These are phyloP conservation scores for Climacteris rufus DNA, from an alignment of 2,113 vertebrate genomes.

Conservation along the genomic window DNA sequence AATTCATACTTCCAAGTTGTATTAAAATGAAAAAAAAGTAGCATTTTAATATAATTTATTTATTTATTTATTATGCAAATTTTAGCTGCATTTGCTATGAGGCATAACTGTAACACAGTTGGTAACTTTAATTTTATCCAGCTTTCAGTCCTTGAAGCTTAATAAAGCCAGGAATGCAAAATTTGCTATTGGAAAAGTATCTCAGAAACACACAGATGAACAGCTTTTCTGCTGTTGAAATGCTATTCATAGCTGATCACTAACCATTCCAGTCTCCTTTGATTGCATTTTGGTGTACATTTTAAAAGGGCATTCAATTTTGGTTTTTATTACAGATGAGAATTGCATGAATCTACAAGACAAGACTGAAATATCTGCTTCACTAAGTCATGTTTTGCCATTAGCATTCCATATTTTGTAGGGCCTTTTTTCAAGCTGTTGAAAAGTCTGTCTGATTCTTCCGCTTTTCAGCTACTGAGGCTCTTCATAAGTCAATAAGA, in stretches of 20 bases:
- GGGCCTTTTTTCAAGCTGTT: background rate
- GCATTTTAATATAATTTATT: background rate
- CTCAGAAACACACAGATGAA: background rate
- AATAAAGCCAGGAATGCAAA: background rate
- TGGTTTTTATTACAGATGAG: background rate
- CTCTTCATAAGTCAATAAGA: background rate
- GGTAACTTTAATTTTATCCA: background rate
- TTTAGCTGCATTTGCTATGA: background rate
- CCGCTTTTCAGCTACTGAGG: background rate
- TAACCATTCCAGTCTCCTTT: background rate
- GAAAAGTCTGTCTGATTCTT: background rate
- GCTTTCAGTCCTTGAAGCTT: background rate
- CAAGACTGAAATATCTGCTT: background rate
- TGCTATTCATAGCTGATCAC: background rate
- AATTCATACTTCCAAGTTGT: background rate
- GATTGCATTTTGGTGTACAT: background rate
- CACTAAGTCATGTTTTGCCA: background rate
- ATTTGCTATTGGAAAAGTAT: background rate
- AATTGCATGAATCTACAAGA: background rate
- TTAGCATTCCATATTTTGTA: background rate
- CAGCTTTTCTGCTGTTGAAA: background rate
- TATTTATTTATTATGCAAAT: background rate
- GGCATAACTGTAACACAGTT: background rate
- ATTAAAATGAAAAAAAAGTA: background rate
- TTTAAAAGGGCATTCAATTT: background rate